Base-by-base conservation (phyloP, 2,888 invertebrate species). In the Enchytraeus crypticus region DNA sequence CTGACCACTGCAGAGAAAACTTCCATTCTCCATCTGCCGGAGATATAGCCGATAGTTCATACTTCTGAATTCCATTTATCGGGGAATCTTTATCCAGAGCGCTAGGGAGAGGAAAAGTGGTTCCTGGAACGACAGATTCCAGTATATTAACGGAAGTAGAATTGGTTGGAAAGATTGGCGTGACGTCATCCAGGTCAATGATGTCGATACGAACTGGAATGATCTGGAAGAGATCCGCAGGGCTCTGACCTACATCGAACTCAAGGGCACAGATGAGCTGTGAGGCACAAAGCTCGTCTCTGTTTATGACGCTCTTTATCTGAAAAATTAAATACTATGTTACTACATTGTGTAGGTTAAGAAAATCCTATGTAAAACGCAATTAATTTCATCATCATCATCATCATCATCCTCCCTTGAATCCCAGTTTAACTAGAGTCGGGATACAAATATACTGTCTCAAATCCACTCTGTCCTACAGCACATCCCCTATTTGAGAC, bases 121-220 rank as follows among this genome's bases (percentile, higher is more conserved):
- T 56, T 32, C 56, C 60, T 30, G 60, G 21, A 21, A 32, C 23
- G n/a, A 43, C 54, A 45, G 57, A 43, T 43, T 60, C 60, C 3
- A 51, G 56, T 29, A 60, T 49, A 8, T 18, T 18, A 14, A 56
- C 21, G 18, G 34, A 32, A 11, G 46, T 21, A n/a, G 23, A 29
- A 30, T 43, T 18, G 46, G 32, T 33, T 5, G 49, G 49, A 43
- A 60, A 60, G 2, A n/a, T 23, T 8, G 60, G 60, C 8, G 27
- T 23, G 29, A 56, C 14, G 56, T 60, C 60, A 32, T 60, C 56
- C 21, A 47, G 32, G 45, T 60, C 60, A n/a, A 49, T 47, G 55
- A 60, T 30, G 21, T 11, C 38, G 55, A 60, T 49, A 18, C 38
- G 55, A 38, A 43, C 26, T 21, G 55, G 38, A 18, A 55, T 51